Conservation (phyloP, 2,797 vertebrate species). For the Urosaurus nigricauda region DNA sequence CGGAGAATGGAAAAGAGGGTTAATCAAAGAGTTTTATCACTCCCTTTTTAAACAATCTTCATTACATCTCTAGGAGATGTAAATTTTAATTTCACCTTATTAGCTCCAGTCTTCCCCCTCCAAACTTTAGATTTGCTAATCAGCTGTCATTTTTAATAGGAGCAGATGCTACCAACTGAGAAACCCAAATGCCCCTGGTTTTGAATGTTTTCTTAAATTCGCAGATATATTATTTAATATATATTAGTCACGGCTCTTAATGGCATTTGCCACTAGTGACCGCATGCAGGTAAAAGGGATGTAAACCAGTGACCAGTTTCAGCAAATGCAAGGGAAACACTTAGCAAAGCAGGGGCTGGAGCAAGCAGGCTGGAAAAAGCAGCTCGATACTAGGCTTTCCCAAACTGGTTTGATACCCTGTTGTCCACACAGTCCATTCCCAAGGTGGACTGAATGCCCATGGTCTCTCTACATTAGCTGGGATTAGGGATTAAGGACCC, state of each 20-base stretch:
- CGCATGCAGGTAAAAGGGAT: slow-evolving; percentile 30
- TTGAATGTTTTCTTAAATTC: slow-evolving; percentile 76
- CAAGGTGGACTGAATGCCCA: too few relatives aligned
- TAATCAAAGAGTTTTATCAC: slow-evolving; percentile 82
- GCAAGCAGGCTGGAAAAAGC: too few relatives aligned
- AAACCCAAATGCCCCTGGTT: slow-evolving; percentile 71
- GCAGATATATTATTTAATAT: slow-evolving; percentile 75
- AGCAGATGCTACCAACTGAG: slow-evolving; percentile 77
- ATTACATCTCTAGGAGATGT: slow-evolving; percentile 79
- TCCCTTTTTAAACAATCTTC: slow-evolving; percentile 78
- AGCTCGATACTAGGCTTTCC: too few relatives aligned
- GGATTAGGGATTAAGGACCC: too few relatives aligned
- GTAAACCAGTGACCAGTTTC: slow-evolving; percentile 9
- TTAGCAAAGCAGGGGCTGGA: too few relatives aligned
- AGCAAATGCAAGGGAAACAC: not conserved
- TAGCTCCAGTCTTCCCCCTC: slow-evolving; percentile 77
- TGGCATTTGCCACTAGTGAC: slow-evolving; percentile 37
- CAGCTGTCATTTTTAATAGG: slow-evolving; percentile 82
- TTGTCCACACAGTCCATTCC: too few relatives aligned
- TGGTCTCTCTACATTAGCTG: too few relatives aligned
- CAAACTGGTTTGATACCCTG: too few relatives aligned
- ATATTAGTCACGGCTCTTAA: slow-evolving; percentile 75
- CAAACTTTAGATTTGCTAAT: slow-evolving; percentile 79
- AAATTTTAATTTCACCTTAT: slow-evolving; percentile 84
- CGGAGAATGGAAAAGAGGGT: slow-evolving; percentile 74